Evolutionary conservation across 2,797 vertebrate genomes (phyloP).

Genomic region (Epinephelus coioides): DNA sequence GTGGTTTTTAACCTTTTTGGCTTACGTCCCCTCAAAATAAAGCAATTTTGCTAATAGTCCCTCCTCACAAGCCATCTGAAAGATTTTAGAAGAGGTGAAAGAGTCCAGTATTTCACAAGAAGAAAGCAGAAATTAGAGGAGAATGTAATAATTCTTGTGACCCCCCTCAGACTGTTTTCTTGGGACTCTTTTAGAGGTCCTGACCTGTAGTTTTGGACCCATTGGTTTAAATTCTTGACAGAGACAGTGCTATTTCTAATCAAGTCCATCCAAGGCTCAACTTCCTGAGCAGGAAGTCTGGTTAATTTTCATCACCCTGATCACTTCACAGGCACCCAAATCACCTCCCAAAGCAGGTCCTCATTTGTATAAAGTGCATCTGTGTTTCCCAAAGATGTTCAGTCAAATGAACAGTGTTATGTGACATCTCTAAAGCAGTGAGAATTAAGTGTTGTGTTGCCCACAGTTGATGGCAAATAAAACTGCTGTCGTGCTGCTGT

Average conservation of each 20-base stretch:
- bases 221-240: not conserved
- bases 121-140: not conserved
- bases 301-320: not conserved
- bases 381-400: not conserved
- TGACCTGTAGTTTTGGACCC: not conserved
- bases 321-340: not conserved
- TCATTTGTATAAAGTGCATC: not conserved
- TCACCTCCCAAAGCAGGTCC: not conserved
- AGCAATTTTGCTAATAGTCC: too few species aligned
- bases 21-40: not conserved
- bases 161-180: not conserved
- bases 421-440: not conserved
- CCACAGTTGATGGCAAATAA: slow-evolving; percentile 7
- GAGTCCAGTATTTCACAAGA: not conserved
- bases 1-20: not conserved
- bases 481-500: slow-evolving; percentile 18
- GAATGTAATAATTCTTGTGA: not conserved
- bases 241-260: not conserved
- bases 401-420: not conserved
- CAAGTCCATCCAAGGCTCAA: too few species aligned
- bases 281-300: not conserved
- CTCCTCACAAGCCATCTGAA: not conserved
- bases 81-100: not conserved
- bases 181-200: too few species aligned
- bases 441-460: not conserved